Conservation (phyloP, 2,888 invertebrate species). For the Coronaproctus castanopsis region DNA sequence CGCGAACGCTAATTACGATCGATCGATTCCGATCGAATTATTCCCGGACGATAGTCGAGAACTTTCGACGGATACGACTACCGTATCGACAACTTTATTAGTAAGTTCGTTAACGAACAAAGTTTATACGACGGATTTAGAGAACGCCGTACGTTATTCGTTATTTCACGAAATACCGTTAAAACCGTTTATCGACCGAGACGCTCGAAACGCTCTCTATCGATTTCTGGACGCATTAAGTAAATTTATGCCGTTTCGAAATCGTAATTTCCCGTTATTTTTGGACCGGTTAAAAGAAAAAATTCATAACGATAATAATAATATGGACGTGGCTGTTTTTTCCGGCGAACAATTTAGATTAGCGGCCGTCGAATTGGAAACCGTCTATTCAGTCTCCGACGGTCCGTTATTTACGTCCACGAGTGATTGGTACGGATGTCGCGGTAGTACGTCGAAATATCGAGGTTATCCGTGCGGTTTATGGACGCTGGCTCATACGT, state of each 20-base stretch:
- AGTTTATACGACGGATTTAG: slow-evolving; percentile 70
- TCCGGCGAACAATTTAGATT: slow-evolving; percentile 2
- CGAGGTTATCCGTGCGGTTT: slow-evolving; percentile 86
- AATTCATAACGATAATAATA: neutral
- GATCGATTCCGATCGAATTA: neutral
- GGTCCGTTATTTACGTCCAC: neutral
- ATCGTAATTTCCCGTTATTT: slow-evolving; percentile 27
- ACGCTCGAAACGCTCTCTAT: slow-evolving; percentile 49
- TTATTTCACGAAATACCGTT: slow-evolving; percentile 65
- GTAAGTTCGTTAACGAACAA: slow-evolving; percentile 28
- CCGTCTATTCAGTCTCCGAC: neutral
- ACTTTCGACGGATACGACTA: neutral
- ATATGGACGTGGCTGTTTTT: neutral
- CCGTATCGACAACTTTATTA: slow-evolving; percentile 12
- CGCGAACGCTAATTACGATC: neutral
- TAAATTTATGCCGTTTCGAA: slow-evolving; percentile 58
- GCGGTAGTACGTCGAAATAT: slow-evolving; percentile 48
- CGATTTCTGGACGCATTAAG: slow-evolving; percentile 48
- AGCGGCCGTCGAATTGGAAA: neutral
- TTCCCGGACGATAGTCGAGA: neutral
- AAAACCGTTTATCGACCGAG: slow-evolving; percentile 42
- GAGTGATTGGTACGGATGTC: slow-evolving; percentile 54
- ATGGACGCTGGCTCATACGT: slow-evolving; percentile 83
- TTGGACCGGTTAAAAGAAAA: slow-evolving; percentile 12
- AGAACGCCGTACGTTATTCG: slow-evolving; percentile 63